These are phyloP conservation scores for Drosophila paracracens DNA, from an alignment of 2,888 invertebrate genomes.

Conservation along the genomic window DNA sequence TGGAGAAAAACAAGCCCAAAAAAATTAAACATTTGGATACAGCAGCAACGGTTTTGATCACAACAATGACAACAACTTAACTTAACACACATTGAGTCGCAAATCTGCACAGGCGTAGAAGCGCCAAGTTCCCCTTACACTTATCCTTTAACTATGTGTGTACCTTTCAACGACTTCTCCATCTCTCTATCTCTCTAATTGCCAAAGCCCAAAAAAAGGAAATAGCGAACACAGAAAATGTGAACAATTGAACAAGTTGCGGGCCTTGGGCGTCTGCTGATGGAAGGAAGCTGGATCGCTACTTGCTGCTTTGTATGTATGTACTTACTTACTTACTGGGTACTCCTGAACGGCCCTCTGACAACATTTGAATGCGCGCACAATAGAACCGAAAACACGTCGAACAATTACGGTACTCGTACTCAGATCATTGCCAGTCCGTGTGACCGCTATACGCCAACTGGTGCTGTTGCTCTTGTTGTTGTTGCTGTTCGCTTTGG, in stretches of 20 bases:
- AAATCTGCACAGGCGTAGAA: conserved; percentile 22
- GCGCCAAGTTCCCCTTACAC: conserved; percentile 2
- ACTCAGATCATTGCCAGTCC: conserved; percentile 51
- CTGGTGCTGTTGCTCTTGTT: conserved; percentile 32
- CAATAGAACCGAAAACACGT: conserved; percentile 67
- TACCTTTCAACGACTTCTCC: not conserved
- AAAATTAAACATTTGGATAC: not conserved
- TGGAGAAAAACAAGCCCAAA: conserved; percentile 6
- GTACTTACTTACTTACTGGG: conserved; percentile 9
- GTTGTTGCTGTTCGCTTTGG: conserved; percentile 42
- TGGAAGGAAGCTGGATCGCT: conserved; percentile 67
- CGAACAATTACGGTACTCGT: conserved; percentile 75
- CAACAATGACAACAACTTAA: conserved; percentile 72
- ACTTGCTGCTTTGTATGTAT: conserved; percentile 47
- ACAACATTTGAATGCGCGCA: conserved; percentile 63
- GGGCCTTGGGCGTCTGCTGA: conserved; percentile 73
- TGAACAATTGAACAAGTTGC: conserved; percentile 68
- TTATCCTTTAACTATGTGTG: not conserved
- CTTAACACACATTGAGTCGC: conserved; percentile 61
- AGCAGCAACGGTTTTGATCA: conserved; percentile 18
- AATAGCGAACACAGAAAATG: conserved; percentile 39
- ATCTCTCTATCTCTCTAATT: conserved; percentile 31
- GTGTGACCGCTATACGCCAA: conserved; percentile 43
- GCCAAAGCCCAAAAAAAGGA: conserved; percentile 38
- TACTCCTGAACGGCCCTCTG: conserved; percentile 46